Base-by-base conservation (phyloP, 2,113 vertebrate species). In the Mustela lutreola region DNA sequence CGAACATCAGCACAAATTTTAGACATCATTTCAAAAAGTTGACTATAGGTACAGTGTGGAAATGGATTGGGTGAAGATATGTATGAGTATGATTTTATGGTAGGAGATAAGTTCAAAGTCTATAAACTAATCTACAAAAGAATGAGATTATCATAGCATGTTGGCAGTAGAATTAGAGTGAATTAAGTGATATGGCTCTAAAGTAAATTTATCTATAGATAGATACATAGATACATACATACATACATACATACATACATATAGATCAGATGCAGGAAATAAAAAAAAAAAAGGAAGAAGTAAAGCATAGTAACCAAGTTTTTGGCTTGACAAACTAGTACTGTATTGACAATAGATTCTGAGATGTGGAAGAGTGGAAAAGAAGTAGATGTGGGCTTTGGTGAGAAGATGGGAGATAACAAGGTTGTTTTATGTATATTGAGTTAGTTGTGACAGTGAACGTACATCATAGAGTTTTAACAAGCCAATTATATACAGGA, bases 391-490 rank as follows among this genome's bases (percentile, higher is more conserved):
- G 31, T 0, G 60, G 24, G 36, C 28, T 62, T 81, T 50, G 14
- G 31, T 45, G 33, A 75, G 50, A 73, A 39, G 19, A 26, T 50
- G 8, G 21, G 9, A 36, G 24, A 79, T 79, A 9, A 75, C 42
- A 24, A 73, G 21, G n/a, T 26, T 58, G 3, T 92, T 79, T 56
- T 36, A 48, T 42, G 2, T 36, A 45, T 65, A 60, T 10, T 33
- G 50, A 91, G 53, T 88, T 84, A 84, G 85, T 33, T 83, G 36
- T 90, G 45, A 92, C 16, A 36, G 24, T 65, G 62, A 21, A 80
- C 48, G 79, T 89, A 88, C 56, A 83, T 63, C 62, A 67, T 7
- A n/a, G 87, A 81, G 31, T 82, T 80, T 92, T 80, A 48, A 94
- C 71, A 94, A 83, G 71, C 22, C 63, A 89, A 75, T 92, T 89